Conservation (phyloP, 2,888 invertebrate species). For the Caenorhabditis zanzibari region DNA sequence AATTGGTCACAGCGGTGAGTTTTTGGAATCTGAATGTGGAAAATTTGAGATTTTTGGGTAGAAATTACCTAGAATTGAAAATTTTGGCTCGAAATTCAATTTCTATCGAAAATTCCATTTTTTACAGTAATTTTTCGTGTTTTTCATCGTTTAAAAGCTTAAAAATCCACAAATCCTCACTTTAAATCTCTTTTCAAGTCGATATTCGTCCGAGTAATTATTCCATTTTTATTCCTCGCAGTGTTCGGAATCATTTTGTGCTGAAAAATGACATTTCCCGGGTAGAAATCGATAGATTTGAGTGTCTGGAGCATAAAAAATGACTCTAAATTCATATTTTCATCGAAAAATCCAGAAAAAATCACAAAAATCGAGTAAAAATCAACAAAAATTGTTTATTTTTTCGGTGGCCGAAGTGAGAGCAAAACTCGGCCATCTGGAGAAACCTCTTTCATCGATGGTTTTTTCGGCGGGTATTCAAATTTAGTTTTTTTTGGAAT, state of each 20-base stretch:
- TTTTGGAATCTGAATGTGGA: slow-evolving; percentile 38
- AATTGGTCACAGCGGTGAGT: slow-evolving; percentile 42
- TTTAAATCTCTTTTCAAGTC: slow-evolving; percentile 72
- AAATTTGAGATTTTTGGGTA: no score
- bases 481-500: background rate
- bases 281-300: background rate
- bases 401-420: background rate
- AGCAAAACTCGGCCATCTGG: background rate
- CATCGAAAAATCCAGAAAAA: background rate
- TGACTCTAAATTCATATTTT: background rate
- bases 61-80: background rate
- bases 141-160: no score
- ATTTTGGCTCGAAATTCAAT: no score
- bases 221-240: slow-evolving; percentile 66
- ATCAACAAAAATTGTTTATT: background rate
- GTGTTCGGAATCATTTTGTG: slow-evolving; percentile 47
- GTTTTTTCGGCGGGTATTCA: background rate
- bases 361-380: background rate
- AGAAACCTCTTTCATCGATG: background rate
- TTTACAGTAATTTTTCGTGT: background rate
- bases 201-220: slow-evolving; percentile 60
- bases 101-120: no score
- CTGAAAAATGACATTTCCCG: background rate
- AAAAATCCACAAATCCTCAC: slow-evolving; percentile 34
- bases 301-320: background rate